Evolutionary conservation across 2,797 vertebrate species (phyloP), one percentile per base, ranked within the genome.

Genomic region (Mormyrus hasselquistii): DNA sequence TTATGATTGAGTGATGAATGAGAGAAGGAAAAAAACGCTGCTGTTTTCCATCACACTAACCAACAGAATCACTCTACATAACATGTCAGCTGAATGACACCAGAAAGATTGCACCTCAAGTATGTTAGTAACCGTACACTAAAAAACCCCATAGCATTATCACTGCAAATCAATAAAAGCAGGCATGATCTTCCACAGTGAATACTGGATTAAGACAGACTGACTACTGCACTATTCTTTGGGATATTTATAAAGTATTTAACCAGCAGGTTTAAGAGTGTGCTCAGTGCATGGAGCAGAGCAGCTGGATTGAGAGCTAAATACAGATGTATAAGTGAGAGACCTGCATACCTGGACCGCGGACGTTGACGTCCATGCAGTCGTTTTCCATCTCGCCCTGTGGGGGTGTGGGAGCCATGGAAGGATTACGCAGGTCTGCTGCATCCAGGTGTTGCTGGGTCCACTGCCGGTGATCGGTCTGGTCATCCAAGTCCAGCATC

Each of bases 401-500:
- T 0, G 99, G 98, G 0, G 98, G 98, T 0, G 99, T 99, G 1
- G 98, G 99, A 0, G 98, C 99, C 90, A 98, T 98, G 91, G 98
- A 97, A 0, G 98, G 97, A 86, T 97, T 95, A 9, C 99, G 97
- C 88, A 99, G 94, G 93, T 99, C 98, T 0, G 99, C 98, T 0
- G 98, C 99, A 0, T 99, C 98, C 93, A 99, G 94, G 93, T 99
- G 99, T 95, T 99, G 98, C 94, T 99, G 99, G 0, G 99, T 99
- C 99, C 98, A 99, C 94, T 98, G 98, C 47, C 99, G 95, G 94
- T 98, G 98, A 92, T 99, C 99, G 0, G 97, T 97, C 95, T 99
- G 98, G 90, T 97, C 96, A 0, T 97, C 96, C 6, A 94, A 92
- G 88, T 98, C 97, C 65, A 98, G 94, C 87, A 97, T 97, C 0